Evolutionary conservation across 1,140 invertebrate species (phyloP).

Genomic region (Littorina saxatilis): DNA sequence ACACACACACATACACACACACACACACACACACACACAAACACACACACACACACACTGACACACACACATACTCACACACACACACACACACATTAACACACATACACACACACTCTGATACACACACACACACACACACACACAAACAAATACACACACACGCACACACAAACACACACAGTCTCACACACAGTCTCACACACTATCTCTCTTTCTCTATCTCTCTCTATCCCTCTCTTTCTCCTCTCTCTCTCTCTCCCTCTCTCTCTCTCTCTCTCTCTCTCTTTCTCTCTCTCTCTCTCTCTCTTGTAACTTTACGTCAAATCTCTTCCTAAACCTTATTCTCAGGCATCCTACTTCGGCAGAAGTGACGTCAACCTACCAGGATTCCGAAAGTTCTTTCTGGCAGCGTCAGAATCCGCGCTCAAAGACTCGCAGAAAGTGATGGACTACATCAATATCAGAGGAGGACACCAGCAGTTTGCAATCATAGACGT

Average conservation of each 20-base stretch:
- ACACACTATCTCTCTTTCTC: not conserved
- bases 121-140: too few species aligned
- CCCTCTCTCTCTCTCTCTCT: not conserved
- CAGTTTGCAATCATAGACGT: slow-evolving; percentile 42
- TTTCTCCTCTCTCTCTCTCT: not conserved
- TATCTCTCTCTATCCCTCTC: too few species aligned
- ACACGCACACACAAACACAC: too few species aligned
- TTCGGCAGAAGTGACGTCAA: slow-evolving; percentile 87
- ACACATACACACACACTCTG: too few species aligned
- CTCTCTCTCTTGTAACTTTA: not conserved
- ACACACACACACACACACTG: too few species aligned
- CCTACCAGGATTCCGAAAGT: slow-evolving; percentile 90
- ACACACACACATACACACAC: too few species aligned
- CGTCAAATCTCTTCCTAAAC: too few species aligned
- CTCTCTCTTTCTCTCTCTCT: not conserved
- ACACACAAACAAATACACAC: too few species aligned
- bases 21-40: too few species aligned
- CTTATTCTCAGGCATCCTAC: slow-evolving; percentile 81
- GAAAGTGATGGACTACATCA: slow-evolving; percentile 90
- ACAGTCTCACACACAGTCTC: not conserved
- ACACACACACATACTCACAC: too few species aligned
- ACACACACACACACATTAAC: too few species aligned
- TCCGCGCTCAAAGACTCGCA: slow-evolving; percentile 93
- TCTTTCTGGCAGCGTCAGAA: slow-evolving; percentile 88
- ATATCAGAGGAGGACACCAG: slow-evolving; percentile 85